Conservation (phyloP, 1,140 invertebrate genomes). For the Bilobella aurantiaca region DNA sequence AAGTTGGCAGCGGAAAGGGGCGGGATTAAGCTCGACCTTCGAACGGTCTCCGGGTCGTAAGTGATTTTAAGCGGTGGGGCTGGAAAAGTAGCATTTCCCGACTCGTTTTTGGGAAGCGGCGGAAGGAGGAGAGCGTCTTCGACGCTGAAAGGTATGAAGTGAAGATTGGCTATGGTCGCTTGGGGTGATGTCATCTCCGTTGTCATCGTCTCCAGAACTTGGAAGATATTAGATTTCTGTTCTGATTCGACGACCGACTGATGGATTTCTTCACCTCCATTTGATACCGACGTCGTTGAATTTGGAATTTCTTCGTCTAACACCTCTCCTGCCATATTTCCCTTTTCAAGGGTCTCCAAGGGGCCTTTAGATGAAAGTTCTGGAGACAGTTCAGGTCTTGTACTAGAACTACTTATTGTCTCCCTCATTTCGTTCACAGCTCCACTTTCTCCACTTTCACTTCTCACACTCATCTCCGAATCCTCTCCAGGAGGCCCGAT, state of each 20-base stretch:
- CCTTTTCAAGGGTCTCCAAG: neutral
- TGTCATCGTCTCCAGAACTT: neutral
- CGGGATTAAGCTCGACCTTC: constrained; percentile 18
- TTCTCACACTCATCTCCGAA: no score
- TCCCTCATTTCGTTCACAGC: neutral
- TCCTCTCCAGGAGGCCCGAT: neutral
- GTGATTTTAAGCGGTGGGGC: neutral
- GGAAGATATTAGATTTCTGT: neutral
- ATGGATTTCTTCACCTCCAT: constrained; percentile 3
- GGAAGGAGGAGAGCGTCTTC: constrained; percentile 23
- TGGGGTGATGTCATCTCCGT: neutral
- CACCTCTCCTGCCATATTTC: neutral
- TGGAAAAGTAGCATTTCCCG: neutral
- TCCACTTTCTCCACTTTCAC: no score
- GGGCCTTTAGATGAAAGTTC: neutral
- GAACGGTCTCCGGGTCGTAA: constrained; percentile 14
- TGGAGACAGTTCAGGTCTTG: neutral
- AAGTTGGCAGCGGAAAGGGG: no score
- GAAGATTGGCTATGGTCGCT: constrained; percentile 14
- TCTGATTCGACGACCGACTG: neutral
- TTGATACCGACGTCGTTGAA: neutral
- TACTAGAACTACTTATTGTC: neutral
- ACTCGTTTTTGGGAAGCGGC: neutral
- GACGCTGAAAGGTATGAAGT: constrained; percentile 31
- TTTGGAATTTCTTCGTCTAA: neutral